Base-by-base conservation (phyloP, 2,888 invertebrate species). In the Drosophila pseudotalamancana region DNA sequence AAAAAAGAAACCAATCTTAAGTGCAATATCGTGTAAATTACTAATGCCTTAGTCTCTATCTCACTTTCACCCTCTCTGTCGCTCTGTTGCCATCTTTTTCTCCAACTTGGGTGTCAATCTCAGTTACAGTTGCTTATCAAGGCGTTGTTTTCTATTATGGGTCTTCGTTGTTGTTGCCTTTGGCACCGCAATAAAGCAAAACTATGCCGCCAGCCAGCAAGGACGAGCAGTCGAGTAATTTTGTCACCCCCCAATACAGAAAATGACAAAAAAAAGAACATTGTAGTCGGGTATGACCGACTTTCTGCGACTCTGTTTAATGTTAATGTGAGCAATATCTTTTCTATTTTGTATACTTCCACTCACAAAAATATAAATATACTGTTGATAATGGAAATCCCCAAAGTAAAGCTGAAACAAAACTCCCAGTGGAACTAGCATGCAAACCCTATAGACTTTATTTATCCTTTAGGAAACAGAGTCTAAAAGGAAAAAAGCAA, bases 121-220 rank as follows among this genome's bases (percentile, higher is more conserved):
- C 61, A 54, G 61, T 50, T 54, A 54, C 54, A 67, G 67, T 62
- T 68, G 53, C 67, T 67, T 75, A 75, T 67, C 75, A 74, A 75
- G 74, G 78, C 67, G 42, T 19, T 31, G 43, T 63, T 54, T 63
- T 62, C 32, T 54, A 37, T 64, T 62, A 46, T 50, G 19, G 42
- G 37, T 46, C 50, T 34, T 51, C 32, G 51, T 56, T 65, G 55
- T 57, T 74, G 71, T 35, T 57, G 43, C 61, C 54, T 31, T 19
- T 48, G 70, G 75, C 72, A 72, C 39, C 67, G 78, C 75, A 78
- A 76, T 75, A 78, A 76, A 68, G 68, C 75, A 64, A 76, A 76
- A 78, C 75, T 78, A 75, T 78, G 78, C 78, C 75, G 71, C 43
- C 56, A 71, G 75, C 61, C 23, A 6, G 4, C 16, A 48, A 23